Base-by-base conservation (phyloP, 2,113 vertebrate species). In the Sinocyclocheilus anophthalmus region DNA sequence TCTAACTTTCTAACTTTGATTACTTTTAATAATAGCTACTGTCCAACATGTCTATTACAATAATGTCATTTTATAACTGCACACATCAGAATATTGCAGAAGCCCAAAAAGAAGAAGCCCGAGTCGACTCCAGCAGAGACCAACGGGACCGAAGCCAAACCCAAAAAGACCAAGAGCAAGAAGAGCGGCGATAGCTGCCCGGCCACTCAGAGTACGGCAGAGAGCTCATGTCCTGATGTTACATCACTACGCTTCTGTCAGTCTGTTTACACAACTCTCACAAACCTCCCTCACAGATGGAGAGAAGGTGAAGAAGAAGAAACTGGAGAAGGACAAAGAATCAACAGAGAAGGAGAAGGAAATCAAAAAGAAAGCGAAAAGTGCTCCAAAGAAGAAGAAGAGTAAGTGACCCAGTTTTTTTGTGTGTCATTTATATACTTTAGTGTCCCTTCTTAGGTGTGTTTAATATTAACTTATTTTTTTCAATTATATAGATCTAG, bases 281-380 rank as follows among this genome's bases (percentile, higher is more conserved):
- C 61, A 12, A 30, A 55, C n/a, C 80, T 76, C 61, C 80, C 72
- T 81, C 37, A 82, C 82, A 95, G 94, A 93, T 89, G 93, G 90
- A 57, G 94, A 94, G 85, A 95, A 94, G 72, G 91, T 95, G 59
- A 95, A 94, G 91, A 95, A 95, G 91, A 95, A 95, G 92, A 95
- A 95, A 88, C 39, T 91, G 55, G 94, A 95, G 42, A 95, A 95
- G 88, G 93, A 93, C 0, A 94, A 94, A 86, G 92, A 91, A 33
- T 91, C 91, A n/a, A 90, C 89, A 42, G 92, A 91, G 16, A 94
- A 93, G 55, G 91, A 90, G 14, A 93, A 92, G 45, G 93, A 94
- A 70, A 78, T 89, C n/a, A 95, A 94, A 75, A 95, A 95, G 91
- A 95, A 95, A 92, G 2, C 78, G 12, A 95, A 94, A 91, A 94